phyloP scores from a whole-genome alignment of 2,888 invertebrate species.

The Unio delphinus region DNA sequence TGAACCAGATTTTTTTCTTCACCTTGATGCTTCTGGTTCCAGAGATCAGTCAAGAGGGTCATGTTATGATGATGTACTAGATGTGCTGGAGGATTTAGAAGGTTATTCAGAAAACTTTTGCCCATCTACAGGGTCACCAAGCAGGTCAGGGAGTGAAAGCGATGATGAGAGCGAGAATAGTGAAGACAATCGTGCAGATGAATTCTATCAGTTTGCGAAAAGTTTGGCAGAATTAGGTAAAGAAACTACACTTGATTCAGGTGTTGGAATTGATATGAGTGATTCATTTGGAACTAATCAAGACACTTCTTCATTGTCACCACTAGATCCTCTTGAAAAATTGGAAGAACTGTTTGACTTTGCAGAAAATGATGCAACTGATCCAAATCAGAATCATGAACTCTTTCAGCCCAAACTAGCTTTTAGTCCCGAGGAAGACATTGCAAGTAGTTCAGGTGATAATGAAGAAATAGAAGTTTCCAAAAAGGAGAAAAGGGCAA shows the following conservation, averaged over 20 bases:
- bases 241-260: slow-evolving; percentile 54
- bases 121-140: slow-evolving; percentile 6
- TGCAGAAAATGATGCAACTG: slow-evolving; percentile 5
- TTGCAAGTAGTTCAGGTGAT: slow-evolving; percentile 22
- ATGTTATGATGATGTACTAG: slow-evolving; percentile 29
- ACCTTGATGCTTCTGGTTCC: slow-evolving; percentile 1
- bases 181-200: slow-evolving; percentile 33
- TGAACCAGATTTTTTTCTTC: too few species aligned
- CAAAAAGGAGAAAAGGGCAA: slow-evolving; percentile 41
- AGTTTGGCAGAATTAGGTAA: slow-evolving; percentile 53
- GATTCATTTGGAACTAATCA: slow-evolving; percentile 1
- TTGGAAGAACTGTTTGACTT: slow-evolving; percentile 14
- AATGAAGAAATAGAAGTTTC: slow-evolving; percentile 28
- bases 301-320: slow-evolving; percentile 44
- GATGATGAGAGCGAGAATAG: slow-evolving; percentile 29
- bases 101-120: slow-evolving; percentile 6
- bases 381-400: slow-evolving; percentile 11
- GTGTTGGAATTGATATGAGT: slow-evolving; percentile 45
- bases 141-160: slow-evolving; percentile 24
- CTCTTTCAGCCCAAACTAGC: slow-evolving; percentile 3
- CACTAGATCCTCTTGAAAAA: slow-evolving; percentile 44
- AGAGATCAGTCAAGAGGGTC: not conserved
- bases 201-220: slow-evolving; percentile 49
- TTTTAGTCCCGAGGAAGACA: slow-evolving; percentile 11
- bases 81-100: slow-evolving; percentile 33